These are phyloP conservation scores for Cantharis flavilabris DNA, from an alignment of 2,888 invertebrate genomes.

Conservation along the genomic window DNA sequence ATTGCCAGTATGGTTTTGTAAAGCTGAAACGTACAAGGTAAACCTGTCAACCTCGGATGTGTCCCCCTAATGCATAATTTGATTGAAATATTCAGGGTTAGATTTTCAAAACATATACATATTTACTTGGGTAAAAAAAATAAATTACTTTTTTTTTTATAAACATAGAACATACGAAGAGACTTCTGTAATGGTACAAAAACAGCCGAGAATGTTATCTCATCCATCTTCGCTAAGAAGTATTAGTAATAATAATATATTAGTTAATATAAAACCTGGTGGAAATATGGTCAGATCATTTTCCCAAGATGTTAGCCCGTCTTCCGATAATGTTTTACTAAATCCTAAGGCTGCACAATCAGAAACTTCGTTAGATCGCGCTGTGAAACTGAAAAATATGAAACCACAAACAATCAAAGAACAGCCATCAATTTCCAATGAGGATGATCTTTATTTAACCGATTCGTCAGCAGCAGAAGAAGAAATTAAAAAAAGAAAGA, in stretches of 20 bases:
- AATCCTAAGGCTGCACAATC: slow-evolving; percentile 59
- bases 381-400: slow-evolving; percentile 18
- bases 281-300: slow-evolving; percentile 56
- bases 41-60: background rate
- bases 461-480: slow-evolving; percentile 73
- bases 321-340: slow-evolving; percentile 39
- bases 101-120: no score
- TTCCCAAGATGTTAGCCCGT: slow-evolving; percentile 59
- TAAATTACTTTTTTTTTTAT: background rate
- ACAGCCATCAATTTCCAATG: slow-evolving; percentile 48
- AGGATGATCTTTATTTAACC: slow-evolving; percentile 71
- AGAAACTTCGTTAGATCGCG: slow-evolving; percentile 55
- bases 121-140: background rate
- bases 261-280: slow-evolving; percentile 33
- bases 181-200: slow-evolving; percentile 16
- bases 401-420: slow-evolving; percentile 46
- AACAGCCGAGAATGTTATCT: slow-evolving; percentile 30
- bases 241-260: slow-evolving; percentile 49
- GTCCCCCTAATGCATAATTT: background rate
- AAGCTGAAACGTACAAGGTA: background rate
- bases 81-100: background rate
- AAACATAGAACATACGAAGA: slow-evolving; percentile 14
- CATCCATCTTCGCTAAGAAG: slow-evolving; percentile 41
- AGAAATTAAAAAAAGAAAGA: slow-evolving; percentile 63
- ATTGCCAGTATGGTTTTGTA: no score